These are phyloP conservation scores for Cardiocondyla obscurior DNA, from an alignment of 1,140 invertebrate species.

Conservation along the genomic window DNA sequence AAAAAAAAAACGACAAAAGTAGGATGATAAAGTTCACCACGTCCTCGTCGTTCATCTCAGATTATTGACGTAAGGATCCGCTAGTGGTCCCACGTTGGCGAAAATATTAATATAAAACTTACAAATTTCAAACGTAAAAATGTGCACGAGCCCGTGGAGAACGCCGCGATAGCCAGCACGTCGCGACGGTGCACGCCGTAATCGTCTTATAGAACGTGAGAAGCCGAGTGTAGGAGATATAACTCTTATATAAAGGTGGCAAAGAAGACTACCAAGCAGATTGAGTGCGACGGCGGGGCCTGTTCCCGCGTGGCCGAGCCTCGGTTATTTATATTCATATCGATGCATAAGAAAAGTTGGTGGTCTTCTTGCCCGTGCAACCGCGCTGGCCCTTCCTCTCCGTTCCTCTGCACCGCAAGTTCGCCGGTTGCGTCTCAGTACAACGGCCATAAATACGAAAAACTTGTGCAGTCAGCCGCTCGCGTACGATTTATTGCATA, in stretches of 20 bases:
- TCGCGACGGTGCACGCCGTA: not conserved
- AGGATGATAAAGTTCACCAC: too few species aligned
- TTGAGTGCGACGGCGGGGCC: slow-evolving; percentile 42
- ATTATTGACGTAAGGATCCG: too few species aligned
- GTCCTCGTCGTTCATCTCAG: too few species aligned
- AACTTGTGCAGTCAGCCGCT: slow-evolving; percentile 66
- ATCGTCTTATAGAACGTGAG: slow-evolving; percentile 43
- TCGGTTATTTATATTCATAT: slow-evolving; percentile 77
- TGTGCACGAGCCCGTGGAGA: not conserved
- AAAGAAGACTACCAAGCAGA: slow-evolving; percentile 51
- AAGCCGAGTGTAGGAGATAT: slow-evolving; percentile 1
- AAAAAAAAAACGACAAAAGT: too few species aligned
- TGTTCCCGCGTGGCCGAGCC: slow-evolving; percentile 39
- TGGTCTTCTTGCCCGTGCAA: slow-evolving; percentile 60
- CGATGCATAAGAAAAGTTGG: slow-evolving; percentile 76
- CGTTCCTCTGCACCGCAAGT: slow-evolving; percentile 10
- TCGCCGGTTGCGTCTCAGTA: slow-evolving; percentile 36
- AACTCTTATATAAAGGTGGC: slow-evolving; percentile 24
- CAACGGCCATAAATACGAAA: slow-evolving; percentile 77
- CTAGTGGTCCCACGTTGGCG: too few species aligned
- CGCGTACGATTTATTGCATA: slow-evolving; percentile 81
- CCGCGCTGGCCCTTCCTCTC: slow-evolving; percentile 25
- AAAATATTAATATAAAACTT: too few species aligned
- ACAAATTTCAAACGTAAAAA: too few species aligned
- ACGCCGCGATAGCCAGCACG: not conserved